Percentiles rank a stretch among this genome's conserved stretches.
Evolutionary conservation across 2,113 vertebrate genomes (phyloP).

Genomic region (Pungitius pungitius): DNA sequence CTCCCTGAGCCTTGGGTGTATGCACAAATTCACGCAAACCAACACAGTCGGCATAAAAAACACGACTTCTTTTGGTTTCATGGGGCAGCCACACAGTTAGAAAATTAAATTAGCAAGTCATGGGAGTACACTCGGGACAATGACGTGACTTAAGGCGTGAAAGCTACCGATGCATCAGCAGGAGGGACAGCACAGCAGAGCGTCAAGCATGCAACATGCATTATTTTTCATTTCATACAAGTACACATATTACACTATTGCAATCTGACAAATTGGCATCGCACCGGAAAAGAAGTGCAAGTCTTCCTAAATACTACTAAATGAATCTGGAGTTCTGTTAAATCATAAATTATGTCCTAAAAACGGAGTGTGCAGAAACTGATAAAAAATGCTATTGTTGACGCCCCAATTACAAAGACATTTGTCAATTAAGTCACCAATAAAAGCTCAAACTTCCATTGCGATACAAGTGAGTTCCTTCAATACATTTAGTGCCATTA

Average conservation of each 20-base stretch:
- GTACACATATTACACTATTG: background rate
- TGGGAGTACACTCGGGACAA: background rate
- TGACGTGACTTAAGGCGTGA: background rate
- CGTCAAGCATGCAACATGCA: background rate
- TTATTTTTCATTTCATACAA: background rate
- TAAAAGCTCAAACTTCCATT: too few species aligned
- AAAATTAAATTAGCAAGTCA: conserved; percentile 30
- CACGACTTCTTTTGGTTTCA: background rate
- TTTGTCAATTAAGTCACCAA: too few species aligned
- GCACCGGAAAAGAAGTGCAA: background rate
- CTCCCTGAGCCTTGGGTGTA: background rate
- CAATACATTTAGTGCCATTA: too few species aligned
- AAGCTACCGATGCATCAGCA: conserved; percentile 1
- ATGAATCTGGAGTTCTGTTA: background rate
- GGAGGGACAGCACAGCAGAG: background rate
- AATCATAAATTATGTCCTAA: background rate
- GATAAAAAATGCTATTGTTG: background rate
- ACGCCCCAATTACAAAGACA: background rate
- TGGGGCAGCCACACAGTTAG: background rate
- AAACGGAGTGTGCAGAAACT: background rate
- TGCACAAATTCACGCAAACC: background rate
- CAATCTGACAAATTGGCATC: background rate
- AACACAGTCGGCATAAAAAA: background rate
- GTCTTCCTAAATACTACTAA: background rate
- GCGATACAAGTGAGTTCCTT: too few species aligned